Evolutionary conservation across 2,797 vertebrate genomes (phyloP).

Genomic region (Sylvia borin): DNA sequence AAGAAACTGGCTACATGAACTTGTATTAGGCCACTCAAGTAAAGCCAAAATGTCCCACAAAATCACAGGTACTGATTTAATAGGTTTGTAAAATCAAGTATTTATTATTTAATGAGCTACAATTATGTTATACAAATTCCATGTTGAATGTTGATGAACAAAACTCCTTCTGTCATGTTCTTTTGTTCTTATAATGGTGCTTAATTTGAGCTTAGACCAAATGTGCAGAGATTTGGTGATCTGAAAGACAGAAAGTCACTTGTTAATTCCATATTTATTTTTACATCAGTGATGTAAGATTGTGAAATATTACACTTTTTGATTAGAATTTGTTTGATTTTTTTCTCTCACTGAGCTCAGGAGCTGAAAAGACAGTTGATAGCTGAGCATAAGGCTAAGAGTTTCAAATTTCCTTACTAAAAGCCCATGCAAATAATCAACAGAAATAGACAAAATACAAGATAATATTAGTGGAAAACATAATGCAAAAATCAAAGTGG

Average conservation of each 20-base stretch:
- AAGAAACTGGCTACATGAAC: background rate
- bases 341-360: background rate
- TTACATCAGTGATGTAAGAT: background rate
- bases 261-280: slow-evolving; percentile 15
- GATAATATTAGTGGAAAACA: background rate
- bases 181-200: background rate
- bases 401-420: background rate
- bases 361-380: background rate
- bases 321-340: background rate
- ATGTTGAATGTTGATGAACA: background rate
- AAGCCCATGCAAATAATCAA: background rate
- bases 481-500: background rate
- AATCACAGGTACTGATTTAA: background rate
- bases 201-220: slow-evolving; percentile 3
- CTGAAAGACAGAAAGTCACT: slow-evolving; percentile 53
- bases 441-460: background rate
- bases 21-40: background rate
- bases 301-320: background rate
- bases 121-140: slow-evolving; percentile 1
- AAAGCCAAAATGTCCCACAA: background rate
- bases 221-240: background rate
- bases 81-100: background rate
- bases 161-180: background rate
- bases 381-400: background rate
- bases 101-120: slow-evolving; percentile 40